A percentile compares a stretch with the other conserved stretches of the same genome.
Conservation (phyloP, 2,113 vertebrate species). For the Lepus europaeus region DNA sequence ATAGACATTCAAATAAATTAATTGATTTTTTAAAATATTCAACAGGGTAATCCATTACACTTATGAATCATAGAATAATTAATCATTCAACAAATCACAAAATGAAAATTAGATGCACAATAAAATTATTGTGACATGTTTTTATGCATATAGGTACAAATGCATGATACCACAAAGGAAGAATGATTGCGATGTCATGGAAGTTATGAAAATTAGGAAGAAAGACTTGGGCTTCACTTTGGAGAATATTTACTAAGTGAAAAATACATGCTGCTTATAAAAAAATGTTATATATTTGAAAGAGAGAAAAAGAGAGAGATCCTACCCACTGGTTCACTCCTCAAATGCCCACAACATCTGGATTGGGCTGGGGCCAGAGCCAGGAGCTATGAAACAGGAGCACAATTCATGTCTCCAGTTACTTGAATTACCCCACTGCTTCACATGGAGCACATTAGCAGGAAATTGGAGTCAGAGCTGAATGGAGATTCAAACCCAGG, state of each 20-base stretch:
- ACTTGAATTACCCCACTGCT: too few species aligned
- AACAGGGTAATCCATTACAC: background rate
- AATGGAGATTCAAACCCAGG: too few species aligned
- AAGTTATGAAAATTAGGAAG: background rate
- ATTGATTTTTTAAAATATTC: background rate
- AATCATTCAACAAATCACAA: conserved; percentile 8
- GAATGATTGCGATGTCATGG: background rate
- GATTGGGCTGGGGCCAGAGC: too few species aligned
- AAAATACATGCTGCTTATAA: conserved; percentile 60
- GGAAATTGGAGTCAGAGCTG: too few species aligned
- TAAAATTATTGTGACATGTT: background rate
- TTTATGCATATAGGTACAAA: background rate
- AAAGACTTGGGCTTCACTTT: conserved; percentile 12
- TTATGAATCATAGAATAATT: conserved; percentile 33
- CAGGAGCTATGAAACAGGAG: too few species aligned
- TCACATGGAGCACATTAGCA: too few species aligned
- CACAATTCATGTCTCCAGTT: too few species aligned
- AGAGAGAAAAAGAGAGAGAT: too few species aligned
- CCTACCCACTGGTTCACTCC: too few species aligned
- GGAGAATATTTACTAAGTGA: conserved; percentile 55
- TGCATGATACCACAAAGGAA: background rate
- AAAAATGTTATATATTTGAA: too few species aligned
- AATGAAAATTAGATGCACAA: background rate
- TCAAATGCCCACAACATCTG: too few species aligned
- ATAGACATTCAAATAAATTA: background rate